Percentiles rank a stretch among this genome's conserved stretches.
Conservation (phyloP, 2,113 vertebrate species). For the Poecile atricapillus region DNA sequence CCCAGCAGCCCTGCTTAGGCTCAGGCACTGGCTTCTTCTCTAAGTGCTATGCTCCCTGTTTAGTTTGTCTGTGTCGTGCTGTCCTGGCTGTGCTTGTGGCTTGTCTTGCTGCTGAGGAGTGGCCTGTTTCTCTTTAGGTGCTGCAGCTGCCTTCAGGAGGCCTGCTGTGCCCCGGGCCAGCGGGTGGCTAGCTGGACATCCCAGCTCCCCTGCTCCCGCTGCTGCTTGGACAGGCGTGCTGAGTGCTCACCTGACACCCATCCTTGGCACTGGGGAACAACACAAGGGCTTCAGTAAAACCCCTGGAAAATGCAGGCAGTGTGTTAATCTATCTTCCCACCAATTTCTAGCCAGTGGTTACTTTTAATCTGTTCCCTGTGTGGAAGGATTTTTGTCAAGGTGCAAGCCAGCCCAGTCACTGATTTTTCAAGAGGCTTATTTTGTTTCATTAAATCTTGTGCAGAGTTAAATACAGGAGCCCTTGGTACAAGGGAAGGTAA, state of each 20-base stretch:
- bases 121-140: too few relatives aligned
- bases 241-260: fast-evolving
- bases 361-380: neutral
- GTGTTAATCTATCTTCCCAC: neutral
- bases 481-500: neutral
- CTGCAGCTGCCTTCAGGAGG: neutral
- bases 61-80: too few relatives aligned
- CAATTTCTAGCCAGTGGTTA: neutral
- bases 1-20: neutral
- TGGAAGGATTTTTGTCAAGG: neutral
- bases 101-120: fast-evolving
- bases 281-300: neutral
- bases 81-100: neutral
- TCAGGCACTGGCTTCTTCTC: fast-evolving
- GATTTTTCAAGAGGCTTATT: neutral
- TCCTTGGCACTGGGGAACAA: neutral
- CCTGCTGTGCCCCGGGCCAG: neutral
- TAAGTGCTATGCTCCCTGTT: fast-evolving
- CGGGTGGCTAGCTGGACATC: too few relatives aligned
- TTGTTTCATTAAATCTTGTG: neutral
- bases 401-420: neutral
- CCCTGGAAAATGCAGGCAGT: neutral
- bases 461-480: neutral
- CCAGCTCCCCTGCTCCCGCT: neutral
- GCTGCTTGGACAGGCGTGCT: fast-evolving